These are phyloP conservation scores for Sebastolobus alascanus DNA, from an alignment of 2,797 vertebrate species.

Conservation along the genomic window DNA sequence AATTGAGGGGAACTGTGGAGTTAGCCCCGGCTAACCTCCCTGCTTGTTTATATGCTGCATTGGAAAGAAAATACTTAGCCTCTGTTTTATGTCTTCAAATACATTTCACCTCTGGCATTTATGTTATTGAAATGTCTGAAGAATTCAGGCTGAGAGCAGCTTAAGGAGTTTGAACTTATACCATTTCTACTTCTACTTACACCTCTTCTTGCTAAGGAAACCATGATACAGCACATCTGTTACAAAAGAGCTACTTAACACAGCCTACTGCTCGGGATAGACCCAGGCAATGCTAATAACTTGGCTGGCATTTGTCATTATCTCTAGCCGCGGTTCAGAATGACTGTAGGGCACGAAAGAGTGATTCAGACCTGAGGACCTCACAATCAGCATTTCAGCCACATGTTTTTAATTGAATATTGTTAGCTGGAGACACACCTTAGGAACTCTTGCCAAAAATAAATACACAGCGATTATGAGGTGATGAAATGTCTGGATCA, in stretches of 20 bases:
- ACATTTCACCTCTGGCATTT: slow-evolving; percentile 10
- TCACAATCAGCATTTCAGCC: slow-evolving; percentile 27
- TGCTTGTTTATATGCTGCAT: not conserved
- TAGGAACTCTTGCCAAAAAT: slow-evolving; percentile 19
- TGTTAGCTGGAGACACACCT: slow-evolving; percentile 20
- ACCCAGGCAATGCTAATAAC: slow-evolving; percentile 6
- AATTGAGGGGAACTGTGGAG: not conserved
- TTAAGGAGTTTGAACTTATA: slow-evolving; percentile 23
- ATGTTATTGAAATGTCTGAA: not conserved
- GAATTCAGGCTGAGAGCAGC: not conserved
- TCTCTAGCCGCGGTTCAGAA: not conserved
- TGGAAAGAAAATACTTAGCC: not conserved
- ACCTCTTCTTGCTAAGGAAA: slow-evolving; percentile 6
- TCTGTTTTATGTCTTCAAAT: not conserved
- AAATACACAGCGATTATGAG: slow-evolving; percentile 9
- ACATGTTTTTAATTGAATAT: slow-evolving; percentile 23
- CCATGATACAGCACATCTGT: slow-evolving; percentile 3
- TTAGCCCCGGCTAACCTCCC: not conserved
- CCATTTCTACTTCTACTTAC: not conserved
- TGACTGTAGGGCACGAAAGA: slow-evolving; percentile 20
- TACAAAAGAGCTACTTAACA: slow-evolving; percentile 20
- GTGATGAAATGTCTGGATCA: slow-evolving; percentile 31
- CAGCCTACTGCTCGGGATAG: not conserved
- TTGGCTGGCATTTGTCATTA: slow-evolving; percentile 3
- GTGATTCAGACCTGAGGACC: slow-evolving; percentile 26